Conservation (phyloP, 2,113 vertebrate species). For the Solea senegalensis region DNA sequence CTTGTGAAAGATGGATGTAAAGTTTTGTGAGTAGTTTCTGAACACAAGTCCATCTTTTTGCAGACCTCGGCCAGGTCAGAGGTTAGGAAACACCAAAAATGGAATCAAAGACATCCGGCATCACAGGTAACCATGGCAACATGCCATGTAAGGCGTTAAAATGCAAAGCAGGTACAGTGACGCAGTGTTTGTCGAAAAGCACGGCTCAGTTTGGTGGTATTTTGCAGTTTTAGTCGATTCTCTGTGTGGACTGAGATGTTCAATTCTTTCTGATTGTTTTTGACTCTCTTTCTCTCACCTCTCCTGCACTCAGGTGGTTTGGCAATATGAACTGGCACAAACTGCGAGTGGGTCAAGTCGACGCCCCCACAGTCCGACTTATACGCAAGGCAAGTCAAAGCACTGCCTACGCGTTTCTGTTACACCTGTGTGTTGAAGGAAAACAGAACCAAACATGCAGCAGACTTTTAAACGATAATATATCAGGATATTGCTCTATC, state of each 20-base stretch:
- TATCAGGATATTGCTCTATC: too few species aligned
- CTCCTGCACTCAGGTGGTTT: constrained; percentile 78
- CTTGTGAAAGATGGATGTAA: neutral
- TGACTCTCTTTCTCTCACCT: neutral
- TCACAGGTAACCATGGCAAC: constrained; percentile 78
- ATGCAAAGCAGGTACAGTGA: neutral
- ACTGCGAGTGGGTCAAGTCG: constrained; percentile 79
- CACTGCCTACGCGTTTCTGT: neutral
- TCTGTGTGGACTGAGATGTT: neutral
- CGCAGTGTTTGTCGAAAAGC: too few species aligned
- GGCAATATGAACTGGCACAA: constrained; percentile 83
- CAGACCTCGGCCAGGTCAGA: constrained; percentile 84
- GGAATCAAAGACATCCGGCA: constrained; percentile 84
- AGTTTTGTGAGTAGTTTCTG: neutral
- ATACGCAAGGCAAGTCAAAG: constrained; percentile 76
- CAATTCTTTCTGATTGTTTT: neutral
- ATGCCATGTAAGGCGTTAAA: neutral
- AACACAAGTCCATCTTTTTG: constrained; percentile 11
- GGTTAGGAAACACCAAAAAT: constrained; percentile 84
- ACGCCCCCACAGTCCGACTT: constrained; percentile 80
- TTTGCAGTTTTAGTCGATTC: neutral
- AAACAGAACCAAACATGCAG: neutral
- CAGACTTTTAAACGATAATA: neutral
- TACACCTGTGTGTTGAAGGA: neutral
- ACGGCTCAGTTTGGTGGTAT: too few species aligned